Base-by-base conservation (phyloP, 2,113 vertebrate genomes). In the Myxocyprinus asiaticus region DNA sequence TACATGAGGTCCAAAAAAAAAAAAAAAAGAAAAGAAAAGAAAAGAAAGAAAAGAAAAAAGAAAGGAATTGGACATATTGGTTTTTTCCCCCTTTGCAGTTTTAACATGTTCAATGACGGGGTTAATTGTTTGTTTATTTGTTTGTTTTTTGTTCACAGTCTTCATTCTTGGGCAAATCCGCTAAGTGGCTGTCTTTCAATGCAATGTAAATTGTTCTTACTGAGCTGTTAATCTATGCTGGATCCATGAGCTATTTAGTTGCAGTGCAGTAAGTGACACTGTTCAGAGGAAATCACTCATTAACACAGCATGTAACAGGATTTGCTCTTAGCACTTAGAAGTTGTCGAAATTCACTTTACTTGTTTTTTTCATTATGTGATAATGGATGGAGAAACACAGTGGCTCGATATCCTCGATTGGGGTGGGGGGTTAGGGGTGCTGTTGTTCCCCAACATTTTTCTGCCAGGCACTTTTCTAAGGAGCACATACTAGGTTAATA, bases 1-100 rank as follows among this genome's bases (percentile, higher is more conserved):
- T 90, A 92, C 93, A 88, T 91, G 86, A 91, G 93, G 92, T 94
- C 92, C 94, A 88, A 88, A 90, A 91, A 93, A 92, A 92, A 91
- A 33, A 33, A 33, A 33, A 33, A 33, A 3, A 33, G 3, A 33
- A 33, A 33, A 33, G 22, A 3, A 33, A 33, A 3, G 92, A 93
- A 95, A 33, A 33, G 22, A 33, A 33, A 33, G n/a, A n/a, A n/a
- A 33, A 33, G 22, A 33, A 33, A 33, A 33, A 33, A 33, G 22
- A 3, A 33, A 33, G 22, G 92, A 93, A 95, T 94, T 93, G 93
- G 93, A 93, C 90, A 65, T 88, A 33, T 90, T 93, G 91, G 91
- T 91, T 93, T 93, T 92, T 92, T 5, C 22, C 10, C n/a, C 62
- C 51, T 53, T 65, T 51, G 3, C 17, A 11, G 15, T 6, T 33